Percentiles rank a stretch among this genome's conserved stretches.
Evolutionary conservation across 2,888 invertebrate species (phyloP).

Genomic region (Macrosiphum euphorbiae): DNA sequence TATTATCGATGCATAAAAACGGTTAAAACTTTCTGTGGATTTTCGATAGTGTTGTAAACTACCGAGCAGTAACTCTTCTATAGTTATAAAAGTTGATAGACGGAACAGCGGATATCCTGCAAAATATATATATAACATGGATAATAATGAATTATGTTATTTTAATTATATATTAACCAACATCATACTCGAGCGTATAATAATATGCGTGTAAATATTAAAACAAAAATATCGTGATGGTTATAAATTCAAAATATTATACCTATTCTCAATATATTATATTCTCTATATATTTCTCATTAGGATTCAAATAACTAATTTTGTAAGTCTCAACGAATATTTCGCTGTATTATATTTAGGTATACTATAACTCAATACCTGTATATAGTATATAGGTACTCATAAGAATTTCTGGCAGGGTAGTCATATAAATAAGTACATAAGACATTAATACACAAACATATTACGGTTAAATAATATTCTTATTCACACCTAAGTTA

Average conservation of each 20-base stretch:
- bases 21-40: not conserved
- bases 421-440: no score
- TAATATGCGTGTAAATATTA: not conserved
- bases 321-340: not conserved
- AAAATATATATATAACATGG: not conserved
- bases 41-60: not conserved
- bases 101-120: not conserved
- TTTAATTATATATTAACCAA: not conserved
- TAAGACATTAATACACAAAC: no score
- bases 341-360: not conserved
- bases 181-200: not conserved
- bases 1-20: not conserved
- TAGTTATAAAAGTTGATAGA: not conserved
- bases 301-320: no score
- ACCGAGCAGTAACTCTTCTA: not conserved
- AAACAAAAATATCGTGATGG: not conserved
- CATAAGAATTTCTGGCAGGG: no score
- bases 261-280: not conserved
- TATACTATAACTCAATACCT: not conserved
- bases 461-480: no score
- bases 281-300: no score
- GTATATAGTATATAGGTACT: not conserved
- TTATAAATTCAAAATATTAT: not conserved
- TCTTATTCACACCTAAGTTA: no score
- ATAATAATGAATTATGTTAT: not conserved